Evolutionary conservation across 30 jellyfish, hydroid and myxozoan genomes (phyloP).

Genomic region (Sanderia malayensis): DNA sequence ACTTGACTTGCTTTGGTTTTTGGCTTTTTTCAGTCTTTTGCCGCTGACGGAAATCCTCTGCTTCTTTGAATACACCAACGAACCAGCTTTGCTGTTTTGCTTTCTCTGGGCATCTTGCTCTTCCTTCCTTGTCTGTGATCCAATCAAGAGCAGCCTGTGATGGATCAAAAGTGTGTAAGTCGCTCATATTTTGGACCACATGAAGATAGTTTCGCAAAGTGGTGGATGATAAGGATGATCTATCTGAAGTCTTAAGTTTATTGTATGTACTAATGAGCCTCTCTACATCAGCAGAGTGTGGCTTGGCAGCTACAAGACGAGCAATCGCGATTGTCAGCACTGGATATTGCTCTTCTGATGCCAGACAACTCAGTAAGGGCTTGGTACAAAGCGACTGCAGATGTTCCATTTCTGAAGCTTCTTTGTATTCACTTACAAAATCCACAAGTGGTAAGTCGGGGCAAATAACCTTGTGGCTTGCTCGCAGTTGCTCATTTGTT

Average conservation of each 20-base stretch:
- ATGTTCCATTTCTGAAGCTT: slow-evolving; percentile 11
- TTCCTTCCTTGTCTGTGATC: slow-evolving; percentile 7
- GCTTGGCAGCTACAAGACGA: slow-evolving; percentile 46
- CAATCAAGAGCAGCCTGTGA: slow-evolving; percentile 42
- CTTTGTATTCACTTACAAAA: slow-evolving; percentile 12
- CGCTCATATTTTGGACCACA: slow-evolving; percentile 16
- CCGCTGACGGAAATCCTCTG: no score
- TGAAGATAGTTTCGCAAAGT: slow-evolving; percentile 9
- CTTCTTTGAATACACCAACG: no score
- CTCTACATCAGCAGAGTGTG: slow-evolving; percentile 56
- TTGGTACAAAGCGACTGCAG: slow-evolving; percentile 1
- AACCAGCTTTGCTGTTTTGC: slow-evolving; percentile 13
- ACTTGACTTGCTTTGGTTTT: no score
- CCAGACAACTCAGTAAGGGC: slow-evolving; percentile 8
- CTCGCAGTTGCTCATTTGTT: slow-evolving; percentile 14
- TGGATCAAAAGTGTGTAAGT: slow-evolving; percentile 12
- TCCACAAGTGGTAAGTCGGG: slow-evolving; percentile 17
- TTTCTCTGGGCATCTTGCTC: slow-evolving; percentile 8
- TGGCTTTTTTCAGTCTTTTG: no score
- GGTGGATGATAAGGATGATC: slow-evolving; percentile 8
- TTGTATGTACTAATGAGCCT: slow-evolving; percentile 29
- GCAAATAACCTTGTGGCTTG: slow-evolving; percentile 10
- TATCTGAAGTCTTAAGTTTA: slow-evolving; percentile 25
- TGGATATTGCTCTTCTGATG: slow-evolving; percentile 1
- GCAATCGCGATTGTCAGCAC: slow-evolving; percentile 29